Conservation (phyloP, 2,888 invertebrate genomes). For the Tenthredo scrophulariae region DNA sequence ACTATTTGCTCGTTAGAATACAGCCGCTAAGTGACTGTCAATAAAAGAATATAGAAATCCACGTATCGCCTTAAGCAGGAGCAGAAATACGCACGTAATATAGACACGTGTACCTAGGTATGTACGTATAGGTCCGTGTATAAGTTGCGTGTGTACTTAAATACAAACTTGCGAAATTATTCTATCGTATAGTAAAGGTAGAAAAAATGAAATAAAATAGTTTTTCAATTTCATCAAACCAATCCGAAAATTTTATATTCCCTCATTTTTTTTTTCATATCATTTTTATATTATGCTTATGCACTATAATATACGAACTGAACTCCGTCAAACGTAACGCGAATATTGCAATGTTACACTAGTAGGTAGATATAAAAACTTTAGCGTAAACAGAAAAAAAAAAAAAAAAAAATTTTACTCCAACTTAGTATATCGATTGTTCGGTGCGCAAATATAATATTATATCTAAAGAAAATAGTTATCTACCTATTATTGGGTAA, state of each 20-base stretch:
- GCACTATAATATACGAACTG: too few relatives aligned
- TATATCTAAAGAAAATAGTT: not conserved
- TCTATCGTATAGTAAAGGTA: not conserved
- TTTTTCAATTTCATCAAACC: too few relatives aligned
- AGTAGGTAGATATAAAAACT: too few relatives aligned
- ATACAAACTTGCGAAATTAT: conserved; percentile 17
- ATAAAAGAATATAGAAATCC: conserved; percentile 45
- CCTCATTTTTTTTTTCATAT: too few relatives aligned
- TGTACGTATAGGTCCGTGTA: not conserved
- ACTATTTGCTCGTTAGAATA: conserved; percentile 51
- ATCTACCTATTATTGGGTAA: conserved; percentile 3
- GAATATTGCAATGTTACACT: not conserved
- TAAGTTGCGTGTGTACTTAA: not conserved
- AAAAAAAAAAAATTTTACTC: too few relatives aligned
- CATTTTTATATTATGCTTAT: too few relatives aligned
- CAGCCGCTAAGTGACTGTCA: conserved; percentile 45
- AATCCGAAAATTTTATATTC: too few relatives aligned
- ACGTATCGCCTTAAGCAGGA: conserved; percentile 12
- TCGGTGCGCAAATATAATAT: not conserved
- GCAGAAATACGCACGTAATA: not conserved
- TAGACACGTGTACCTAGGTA: not conserved
- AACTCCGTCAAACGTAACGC: conserved; percentile 1
- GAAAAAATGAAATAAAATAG: not conserved
- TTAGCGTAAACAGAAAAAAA: not conserved
- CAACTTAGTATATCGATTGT: conserved; percentile 41